Base-by-base conservation (phyloP, 2,888 invertebrate species). In the Troides helena region DNA sequence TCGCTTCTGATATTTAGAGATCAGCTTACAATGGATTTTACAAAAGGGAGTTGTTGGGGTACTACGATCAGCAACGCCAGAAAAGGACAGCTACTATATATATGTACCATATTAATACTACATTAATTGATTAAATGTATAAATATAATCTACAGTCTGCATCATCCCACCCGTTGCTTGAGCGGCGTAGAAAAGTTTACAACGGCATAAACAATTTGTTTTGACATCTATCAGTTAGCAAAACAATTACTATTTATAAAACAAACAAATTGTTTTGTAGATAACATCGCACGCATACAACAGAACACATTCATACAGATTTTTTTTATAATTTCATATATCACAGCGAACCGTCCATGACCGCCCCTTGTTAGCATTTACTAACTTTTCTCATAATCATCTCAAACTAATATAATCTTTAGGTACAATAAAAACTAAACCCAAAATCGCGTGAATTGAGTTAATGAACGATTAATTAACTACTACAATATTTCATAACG, bases 361-460 rank as follows among this genome's bases (percentile, higher is more conserved):
- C 78, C 80, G 76, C 79, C 80, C 80, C 79, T 74, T 75, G 74
- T 77, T 77, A 74, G 73, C 79, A 80, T 80, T 78, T 69, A 30
- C 56, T 67, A 71, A 76, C 75, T 74, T 72, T 72, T 72, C 72
- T 72, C 62, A 50, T 43, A 17, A 14, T 12, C 7, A 17, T 14
- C n/a, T 50, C 70, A 70, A n/a, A 46, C 50, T 17, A 78, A 74
- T 73, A 30, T 67, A 25, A 68, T 69, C 65, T 73, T 65, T 77
- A 73, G 64, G 64, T 5, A 0, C 14, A 39, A 46, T 56, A 4
- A 0, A 8, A 23, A 68, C 70, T 77, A 43, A 70, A 58, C 69
- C 53, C 23, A 73, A 71, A 74, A 73, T 75, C 36, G 46, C 17
- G 68, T 71, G 65, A 62, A 68, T 30, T 21, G 53, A 25, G 43